phyloP scores from a whole-genome alignment of 2,888 invertebrate genomes.

The Atherix ibis region DNA sequence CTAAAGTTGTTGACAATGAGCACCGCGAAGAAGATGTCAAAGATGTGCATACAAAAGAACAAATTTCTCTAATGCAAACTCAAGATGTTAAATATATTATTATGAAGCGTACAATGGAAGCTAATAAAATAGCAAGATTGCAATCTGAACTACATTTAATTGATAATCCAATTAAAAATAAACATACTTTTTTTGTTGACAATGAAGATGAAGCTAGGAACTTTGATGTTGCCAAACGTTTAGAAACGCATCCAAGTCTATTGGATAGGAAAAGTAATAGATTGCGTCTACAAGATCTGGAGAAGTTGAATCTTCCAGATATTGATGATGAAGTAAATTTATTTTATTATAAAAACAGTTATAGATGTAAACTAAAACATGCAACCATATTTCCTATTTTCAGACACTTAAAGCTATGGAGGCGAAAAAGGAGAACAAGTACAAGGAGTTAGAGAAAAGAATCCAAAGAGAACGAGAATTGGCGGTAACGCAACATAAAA shows the following conservation, averaged over 20 bases:
- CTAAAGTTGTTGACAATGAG: constrained; percentile 46
- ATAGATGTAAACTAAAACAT: no score
- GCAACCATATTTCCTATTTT: constrained; percentile 1
- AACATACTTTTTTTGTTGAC: constrained; percentile 68
- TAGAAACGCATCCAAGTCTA: constrained; percentile 60
- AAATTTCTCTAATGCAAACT: constrained; percentile 74
- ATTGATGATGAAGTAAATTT: constrained; percentile 36
- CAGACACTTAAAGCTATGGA: neutral
- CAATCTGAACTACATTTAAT: constrained; percentile 70
- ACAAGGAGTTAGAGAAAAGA: constrained; percentile 59
- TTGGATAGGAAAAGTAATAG: constrained; percentile 54
- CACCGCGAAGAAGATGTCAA: constrained; percentile 53
- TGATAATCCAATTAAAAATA: constrained; percentile 54
- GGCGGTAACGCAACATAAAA: constrained; percentile 57
- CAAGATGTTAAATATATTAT: constrained; percentile 84
- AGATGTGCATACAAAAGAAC: constrained; percentile 65
- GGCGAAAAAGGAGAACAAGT: constrained; percentile 41
- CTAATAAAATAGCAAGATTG: constrained; percentile 46
- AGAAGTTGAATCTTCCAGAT: constrained; percentile 41
- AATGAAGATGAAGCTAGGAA: constrained; percentile 40
- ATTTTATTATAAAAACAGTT: no score
- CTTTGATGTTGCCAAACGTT: constrained; percentile 51
- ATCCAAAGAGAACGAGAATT: constrained; percentile 63
- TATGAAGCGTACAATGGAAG: constrained; percentile 71
- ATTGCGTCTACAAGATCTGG: constrained; percentile 42